Evolutionary conservation across 2,888 invertebrate genomes (phyloP), one percentile per base, ranked within the genome.

Genomic region (Ptychoptera contaminata): DNA sequence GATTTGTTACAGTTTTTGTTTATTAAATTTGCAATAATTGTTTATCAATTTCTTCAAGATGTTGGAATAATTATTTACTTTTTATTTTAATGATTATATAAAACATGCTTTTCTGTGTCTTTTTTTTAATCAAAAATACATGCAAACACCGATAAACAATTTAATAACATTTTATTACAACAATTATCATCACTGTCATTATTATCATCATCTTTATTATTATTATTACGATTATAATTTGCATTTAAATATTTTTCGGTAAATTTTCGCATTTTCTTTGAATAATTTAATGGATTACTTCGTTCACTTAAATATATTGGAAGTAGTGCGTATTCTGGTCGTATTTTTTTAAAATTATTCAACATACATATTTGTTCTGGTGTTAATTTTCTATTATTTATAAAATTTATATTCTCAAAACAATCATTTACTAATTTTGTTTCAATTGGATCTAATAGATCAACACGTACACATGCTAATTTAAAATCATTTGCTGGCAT

Each of bases 261-360:
- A 42, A 58, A 57, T 5, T 56, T 54, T 7, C 65, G 53, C 65
- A 66, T 66, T 54, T 64, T 64, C 49, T 63, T 65, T 10, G 62
- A 57, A 50, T 65, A 66, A 44, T 64, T 65, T 48, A 63, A 63
- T 0, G 62, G 63, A 52, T 61, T 59, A 47, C 60, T 63, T 10
- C 65, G 61, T 52, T 63, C 63, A 48, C 65, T 65, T 30, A 66
- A 56, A 52, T 65, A 57, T 45, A 66, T 64, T 30, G 65, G 65
- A 59, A 66, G 61, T 49, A 58, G 56, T 37, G 65, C 58, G 46
- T 62, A 66, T 46, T 60, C 59, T 16, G 65, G 63, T 16, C 65
- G 54, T 15, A 60, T 56, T 10, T 60, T 60, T 29, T 60, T 61
- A 47, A 65, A 65, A 46, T 58, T 59, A 23, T 63, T 61, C 48